phyloP scores from a whole-genome alignment of 1,140 invertebrate species.

The Drosophila biarmipes region DNA sequence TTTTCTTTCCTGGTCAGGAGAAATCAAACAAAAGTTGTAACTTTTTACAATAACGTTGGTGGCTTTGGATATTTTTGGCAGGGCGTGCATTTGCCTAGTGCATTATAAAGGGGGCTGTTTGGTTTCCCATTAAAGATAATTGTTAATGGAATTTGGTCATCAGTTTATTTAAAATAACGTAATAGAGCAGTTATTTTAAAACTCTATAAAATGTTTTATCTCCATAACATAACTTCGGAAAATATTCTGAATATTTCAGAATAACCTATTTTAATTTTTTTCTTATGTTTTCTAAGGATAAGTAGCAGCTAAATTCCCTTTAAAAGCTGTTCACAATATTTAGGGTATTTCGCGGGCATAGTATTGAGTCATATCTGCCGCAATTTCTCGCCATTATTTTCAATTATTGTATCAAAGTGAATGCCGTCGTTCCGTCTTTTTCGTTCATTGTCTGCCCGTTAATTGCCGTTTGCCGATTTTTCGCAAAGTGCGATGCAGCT shows the following conservation, averaged over 20 bases:
- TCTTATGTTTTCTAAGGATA: no score
- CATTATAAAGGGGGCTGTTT: background rate
- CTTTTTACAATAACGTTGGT: conserved; percentile 59
- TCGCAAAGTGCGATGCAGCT: conserved; percentile 30
- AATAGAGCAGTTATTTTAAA: no score
- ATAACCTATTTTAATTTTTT: no score
- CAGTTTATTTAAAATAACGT: no score
- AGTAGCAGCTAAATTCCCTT: no score
- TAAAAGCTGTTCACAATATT: background rate
- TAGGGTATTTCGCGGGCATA: conserved; percentile 1
- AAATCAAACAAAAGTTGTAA: conserved; percentile 74
- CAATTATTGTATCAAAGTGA: conserved; percentile 69
- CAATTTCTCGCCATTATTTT: conserved; percentile 47
- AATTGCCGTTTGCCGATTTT: conserved; percentile 62
- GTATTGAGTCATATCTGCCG: background rate
- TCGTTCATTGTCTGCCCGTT: conserved; percentile 58
- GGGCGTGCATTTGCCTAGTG: conserved; percentile 1
- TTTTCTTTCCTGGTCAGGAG: conserved; percentile 34
- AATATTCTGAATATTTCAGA: no score
- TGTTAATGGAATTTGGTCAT: no score
- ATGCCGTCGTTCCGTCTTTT: conserved; percentile 33
- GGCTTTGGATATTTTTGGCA: conserved; percentile 51
- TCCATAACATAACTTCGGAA: no score
- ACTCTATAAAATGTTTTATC: no score
- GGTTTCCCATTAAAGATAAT: background rate